phyloP scores from a whole-genome alignment of 2,113 vertebrate species.

The Danionella cerebrum region DNA sequence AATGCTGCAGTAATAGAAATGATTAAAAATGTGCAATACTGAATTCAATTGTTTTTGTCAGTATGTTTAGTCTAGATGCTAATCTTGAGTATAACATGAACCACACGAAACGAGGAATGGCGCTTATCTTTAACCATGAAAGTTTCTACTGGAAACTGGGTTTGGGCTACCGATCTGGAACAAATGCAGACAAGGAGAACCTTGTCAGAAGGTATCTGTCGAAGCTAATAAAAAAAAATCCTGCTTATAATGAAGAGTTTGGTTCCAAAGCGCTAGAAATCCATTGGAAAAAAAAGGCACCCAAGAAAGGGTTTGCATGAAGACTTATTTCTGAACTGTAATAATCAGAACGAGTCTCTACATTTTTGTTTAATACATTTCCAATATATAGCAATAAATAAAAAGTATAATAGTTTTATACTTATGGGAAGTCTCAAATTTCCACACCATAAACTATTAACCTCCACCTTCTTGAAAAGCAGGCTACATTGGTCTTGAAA shows the following conservation, averaged over 20 bases:
- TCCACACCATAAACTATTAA: too few species aligned
- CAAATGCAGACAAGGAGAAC: slow-evolving; percentile 69
- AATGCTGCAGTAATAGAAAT: neutral
- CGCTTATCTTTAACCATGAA: slow-evolving; percentile 93
- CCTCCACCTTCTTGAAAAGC: too few species aligned
- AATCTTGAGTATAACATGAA: slow-evolving; percentile 79
- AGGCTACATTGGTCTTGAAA: too few species aligned
- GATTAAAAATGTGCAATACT: neutral
- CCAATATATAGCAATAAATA: too few species aligned
- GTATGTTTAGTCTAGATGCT: neutral
- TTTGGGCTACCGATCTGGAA: slow-evolving; percentile 67
- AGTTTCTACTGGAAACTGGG: slow-evolving; percentile 74
- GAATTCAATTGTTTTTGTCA: neutral
- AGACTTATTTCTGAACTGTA: too few species aligned
- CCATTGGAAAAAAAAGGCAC: too few species aligned
- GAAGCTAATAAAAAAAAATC: neutral
- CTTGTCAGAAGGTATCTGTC: slow-evolving; percentile 66
- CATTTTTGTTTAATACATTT: too few species aligned
- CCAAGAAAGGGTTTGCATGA: too few species aligned
- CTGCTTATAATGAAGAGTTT: neutral
- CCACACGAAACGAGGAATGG: slow-evolving; percentile 74
- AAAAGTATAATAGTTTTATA: too few species aligned
- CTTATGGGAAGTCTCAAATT: too few species aligned
- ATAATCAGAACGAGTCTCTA: too few species aligned
- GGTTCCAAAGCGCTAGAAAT: too few species aligned